Conservation (phyloP, 1,140 invertebrate species). For the Drosophila setifemur region DNA sequence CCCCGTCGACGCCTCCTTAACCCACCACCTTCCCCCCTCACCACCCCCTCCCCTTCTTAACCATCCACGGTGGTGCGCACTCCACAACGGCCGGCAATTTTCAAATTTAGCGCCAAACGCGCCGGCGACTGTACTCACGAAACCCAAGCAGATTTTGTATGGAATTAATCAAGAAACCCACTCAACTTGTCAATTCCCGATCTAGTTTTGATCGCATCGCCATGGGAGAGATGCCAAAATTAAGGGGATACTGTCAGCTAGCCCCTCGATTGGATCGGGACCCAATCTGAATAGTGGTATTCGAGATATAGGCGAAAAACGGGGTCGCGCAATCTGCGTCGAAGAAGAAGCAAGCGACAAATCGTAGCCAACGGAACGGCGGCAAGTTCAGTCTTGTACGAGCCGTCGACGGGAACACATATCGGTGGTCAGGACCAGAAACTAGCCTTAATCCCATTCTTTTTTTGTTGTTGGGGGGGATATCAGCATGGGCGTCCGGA, state of each 20-base stretch:
- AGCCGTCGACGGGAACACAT: conserved; percentile 79
- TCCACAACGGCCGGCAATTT: conserved; percentile 69
- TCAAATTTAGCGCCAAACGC: conserved; percentile 82
- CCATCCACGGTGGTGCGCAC: conserved; percentile 25
- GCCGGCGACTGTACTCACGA: conserved; percentile 73
- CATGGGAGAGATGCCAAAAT: conserved; percentile 25
- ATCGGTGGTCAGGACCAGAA: conserved; percentile 72
- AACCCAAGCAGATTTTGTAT: conserved; percentile 82
- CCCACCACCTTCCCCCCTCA: background rate
- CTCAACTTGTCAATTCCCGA: conserved; percentile 64
- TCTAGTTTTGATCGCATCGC: conserved; percentile 57
- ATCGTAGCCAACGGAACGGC: conserved; percentile 54
- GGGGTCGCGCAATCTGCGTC: conserved; percentile 19
- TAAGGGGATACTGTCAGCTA: conserved; percentile 31
- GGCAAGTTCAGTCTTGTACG: conserved; percentile 77
- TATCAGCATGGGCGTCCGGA: conserved; percentile 33
- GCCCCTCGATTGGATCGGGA: conserved; percentile 5
- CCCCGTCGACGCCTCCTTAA: too few relatives aligned
- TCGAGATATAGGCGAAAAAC: conserved; percentile 34
- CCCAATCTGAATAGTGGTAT: conserved; percentile 49
- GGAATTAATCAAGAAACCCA: conserved; percentile 82
- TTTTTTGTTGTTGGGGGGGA: too few relatives aligned
- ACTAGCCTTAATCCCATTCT: conserved; percentile 19
- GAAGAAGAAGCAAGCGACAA: conserved; percentile 51
- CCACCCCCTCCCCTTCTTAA: background rate